These are phyloP conservation scores for Lutjanus campechanus DNA, from an alignment of 2,797 vertebrate genomes.

Conservation along the genomic window DNA sequence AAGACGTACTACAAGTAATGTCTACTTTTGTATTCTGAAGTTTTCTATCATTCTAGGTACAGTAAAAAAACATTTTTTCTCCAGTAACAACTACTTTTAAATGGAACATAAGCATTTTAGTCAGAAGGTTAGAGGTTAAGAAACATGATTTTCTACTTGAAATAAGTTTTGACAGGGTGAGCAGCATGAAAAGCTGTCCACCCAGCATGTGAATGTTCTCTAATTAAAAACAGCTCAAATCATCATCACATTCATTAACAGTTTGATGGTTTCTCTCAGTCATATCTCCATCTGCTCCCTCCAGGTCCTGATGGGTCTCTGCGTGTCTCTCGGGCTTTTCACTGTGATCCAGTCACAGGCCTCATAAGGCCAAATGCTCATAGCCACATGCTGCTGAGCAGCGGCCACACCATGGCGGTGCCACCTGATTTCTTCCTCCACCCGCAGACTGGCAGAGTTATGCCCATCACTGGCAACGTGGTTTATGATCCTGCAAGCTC, in stretches of 20 bases:
- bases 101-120: not conserved
- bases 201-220: not conserved
- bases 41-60: not conserved
- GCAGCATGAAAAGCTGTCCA: not conserved
- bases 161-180: not conserved
- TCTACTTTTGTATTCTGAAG: no score
- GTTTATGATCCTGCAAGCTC: conserved; percentile 86
- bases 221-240: conserved; percentile 18
- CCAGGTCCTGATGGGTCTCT: conserved; percentile 82
- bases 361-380: conserved; percentile 84
- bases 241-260: not conserved
- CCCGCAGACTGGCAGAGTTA: conserved; percentile 87
- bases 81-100: not conserved
- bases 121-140: not conserved
- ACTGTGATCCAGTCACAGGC: conserved; percentile 84
- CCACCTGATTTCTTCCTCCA: conserved; percentile 89
- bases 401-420: conserved; percentile 82
- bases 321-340: conserved; percentile 65
- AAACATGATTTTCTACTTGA: not conserved
- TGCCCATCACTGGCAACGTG: conserved; percentile 89
- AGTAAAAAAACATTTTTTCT: not conserved
- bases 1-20: not conserved
- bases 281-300: conserved; percentile 13
- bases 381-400: conserved; percentile 84
- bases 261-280: not conserved